Base-by-base conservation (phyloP, 2,113 vertebrate species). In the Myrmophylax atrothorax region DNA sequence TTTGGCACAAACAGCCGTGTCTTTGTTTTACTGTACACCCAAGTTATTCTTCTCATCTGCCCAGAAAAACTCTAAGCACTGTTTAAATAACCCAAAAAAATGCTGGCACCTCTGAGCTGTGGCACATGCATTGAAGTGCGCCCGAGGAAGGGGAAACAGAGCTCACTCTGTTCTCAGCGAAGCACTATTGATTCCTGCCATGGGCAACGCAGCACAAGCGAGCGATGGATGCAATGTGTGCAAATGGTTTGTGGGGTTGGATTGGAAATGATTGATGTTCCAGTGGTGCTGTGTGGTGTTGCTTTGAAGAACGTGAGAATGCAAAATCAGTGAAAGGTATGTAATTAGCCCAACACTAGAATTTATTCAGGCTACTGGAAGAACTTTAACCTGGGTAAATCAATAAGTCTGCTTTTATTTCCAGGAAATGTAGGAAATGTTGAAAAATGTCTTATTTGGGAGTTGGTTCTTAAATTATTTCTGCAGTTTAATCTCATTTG, bases 21-120 rank as follows among this genome's bases (percentile, higher is more conserved):
- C 95, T 93, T 94, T 88, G 75, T 96, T 96, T 96, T 87, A 96
- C 91, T 33, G 38, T 63, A 74, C 76, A 47, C 88, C 90, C 94
- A 75, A 89, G 63, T 92, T 97, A 93, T 93, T 97, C 91, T 97
- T 96, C 94, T 95, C 96, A 91, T 94, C 90, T 96, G 50, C 91
- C 79, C 38, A 42, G 87, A 76, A 87, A 90, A 97, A 87, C 92
- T 63, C 60, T 85, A 78, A 74, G 69, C 0, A 9, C 35, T 89
- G 52, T 93, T 91, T 89, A 85, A 95, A 89, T 63, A 84, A 47
- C 90, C 62, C 14, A 14, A 49, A 60, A 93, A 73, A 87, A 72
- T 40, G 42, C 53, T 95, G 89, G 90, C 94, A 95, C 82, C 52
- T 95, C 78, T 52, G 74, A 83, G 60, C 66, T 67, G 67, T 8